Percentiles rank a stretch among this genome's conserved stretches.
phyloP scores from a whole-genome alignment of 2,888 invertebrate genomes.

The Sclerodermus sp. region DNA sequence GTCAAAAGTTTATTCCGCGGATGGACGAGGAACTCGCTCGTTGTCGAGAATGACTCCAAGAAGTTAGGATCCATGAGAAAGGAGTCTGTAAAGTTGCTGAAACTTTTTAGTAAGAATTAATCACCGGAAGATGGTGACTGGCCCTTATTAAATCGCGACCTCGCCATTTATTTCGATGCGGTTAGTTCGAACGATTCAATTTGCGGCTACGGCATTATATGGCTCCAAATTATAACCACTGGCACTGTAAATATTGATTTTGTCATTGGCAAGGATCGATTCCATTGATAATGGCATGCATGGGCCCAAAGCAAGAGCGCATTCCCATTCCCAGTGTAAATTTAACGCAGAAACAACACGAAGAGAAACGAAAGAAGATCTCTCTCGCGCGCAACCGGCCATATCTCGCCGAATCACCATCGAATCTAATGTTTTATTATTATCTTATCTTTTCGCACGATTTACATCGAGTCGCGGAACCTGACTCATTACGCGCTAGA shows the following conservation, averaged over 20 bases:
- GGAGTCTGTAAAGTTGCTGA: constrained; percentile 51
- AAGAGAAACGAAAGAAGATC: no score
- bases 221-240: no score
- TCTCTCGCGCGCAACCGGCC: no score
- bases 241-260: no score
- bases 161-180: constrained; percentile 48
- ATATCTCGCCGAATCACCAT: constrained; percentile 46
- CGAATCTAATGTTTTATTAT: constrained; percentile 53
- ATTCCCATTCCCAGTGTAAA: no score
- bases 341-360: no score
- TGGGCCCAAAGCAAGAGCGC: no score
- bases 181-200: constrained; percentile 37
- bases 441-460: constrained; percentile 32
- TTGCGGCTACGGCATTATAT: no score
- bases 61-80: constrained; percentile 48
- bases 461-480: constrained; percentile 14
- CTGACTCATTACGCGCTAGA: constrained; percentile 44
- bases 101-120: constrained; percentile 54
- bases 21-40: constrained; percentile 24
- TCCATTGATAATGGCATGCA: no score
- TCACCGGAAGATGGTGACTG: constrained; percentile 52
- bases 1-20: constrained; percentile 44
- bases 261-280: no score
- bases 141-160: constrained; percentile 54
- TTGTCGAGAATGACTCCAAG: constrained; percentile 47